A percentile compares a stretch with the other conserved stretches of the same genome.
Conservation (phyloP, 2,888 invertebrate genomes). For the Phaonia tiefii region DNA sequence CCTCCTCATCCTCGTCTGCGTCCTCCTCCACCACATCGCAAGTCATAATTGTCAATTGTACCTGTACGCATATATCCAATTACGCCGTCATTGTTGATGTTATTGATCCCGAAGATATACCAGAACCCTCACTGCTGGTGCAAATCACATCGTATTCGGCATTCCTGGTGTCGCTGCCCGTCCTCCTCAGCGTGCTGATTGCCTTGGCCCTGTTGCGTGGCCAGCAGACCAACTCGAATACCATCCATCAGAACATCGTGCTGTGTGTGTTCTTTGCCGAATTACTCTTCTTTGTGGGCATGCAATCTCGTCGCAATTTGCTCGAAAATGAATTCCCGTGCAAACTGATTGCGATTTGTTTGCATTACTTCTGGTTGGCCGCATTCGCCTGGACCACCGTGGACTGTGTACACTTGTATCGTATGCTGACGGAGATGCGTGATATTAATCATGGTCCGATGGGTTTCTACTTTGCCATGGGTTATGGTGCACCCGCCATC, state of each 20-base stretch:
- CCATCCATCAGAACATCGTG: slow-evolving; percentile 96
- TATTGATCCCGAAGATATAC: slow-evolving; percentile 93
- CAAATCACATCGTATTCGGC: slow-evolving; percentile 94
- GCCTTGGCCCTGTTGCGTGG: slow-evolving; percentile 92
- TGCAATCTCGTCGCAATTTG: slow-evolving; percentile 90
- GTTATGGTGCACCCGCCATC: slow-evolving; percentile 95
- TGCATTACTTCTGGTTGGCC: slow-evolving; percentile 96
- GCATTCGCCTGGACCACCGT: slow-evolving; percentile 96
- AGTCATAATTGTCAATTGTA: slow-evolving; percentile 91
- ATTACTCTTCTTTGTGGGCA: slow-evolving; percentile 91
- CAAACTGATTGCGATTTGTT: slow-evolving; percentile 92
- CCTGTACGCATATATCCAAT: slow-evolving; percentile 94
- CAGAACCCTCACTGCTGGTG: slow-evolving; percentile 92
- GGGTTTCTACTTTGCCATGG: slow-evolving; percentile 94
- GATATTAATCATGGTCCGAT: slow-evolving; percentile 98
- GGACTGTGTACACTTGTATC: slow-evolving; percentile 94
- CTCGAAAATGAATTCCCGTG: slow-evolving; percentile 93
- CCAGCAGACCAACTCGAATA: slow-evolving; percentile 94
- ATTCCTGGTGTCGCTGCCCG: slow-evolving; percentile 90
- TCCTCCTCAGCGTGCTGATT: slow-evolving; percentile 89
- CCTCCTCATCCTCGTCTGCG: not conserved
- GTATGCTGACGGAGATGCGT: slow-evolving; percentile 96
- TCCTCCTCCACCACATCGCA: slow-evolving; percentile 43
- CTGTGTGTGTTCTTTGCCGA: slow-evolving; percentile 93
- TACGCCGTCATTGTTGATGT: slow-evolving; percentile 95